Conservation (phyloP, 2,888 invertebrate species). For the Perizoma flavofasciatum region DNA sequence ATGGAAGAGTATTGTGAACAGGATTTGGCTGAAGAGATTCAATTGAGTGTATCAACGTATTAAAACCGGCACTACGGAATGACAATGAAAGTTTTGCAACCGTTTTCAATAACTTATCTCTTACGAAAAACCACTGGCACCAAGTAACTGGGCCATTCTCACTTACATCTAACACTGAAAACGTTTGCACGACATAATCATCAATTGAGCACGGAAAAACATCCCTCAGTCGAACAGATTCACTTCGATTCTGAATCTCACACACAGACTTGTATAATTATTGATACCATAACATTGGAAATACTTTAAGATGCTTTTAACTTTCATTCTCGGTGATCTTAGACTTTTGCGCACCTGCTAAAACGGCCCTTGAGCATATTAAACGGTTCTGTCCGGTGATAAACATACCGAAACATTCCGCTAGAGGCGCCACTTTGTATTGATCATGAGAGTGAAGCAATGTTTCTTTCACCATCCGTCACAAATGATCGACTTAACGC, state of each 20-base stretch:
- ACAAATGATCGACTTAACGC: no score
- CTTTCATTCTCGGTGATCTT: no score
- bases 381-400: no score
- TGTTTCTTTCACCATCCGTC: no score
- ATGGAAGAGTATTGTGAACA: constrained; percentile 67
- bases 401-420: no score
- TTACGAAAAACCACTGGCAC: not conserved
- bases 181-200: constrained; percentile 16
- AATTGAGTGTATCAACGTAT: constrained; percentile 42
- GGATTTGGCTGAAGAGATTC: constrained; percentile 50
- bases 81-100: constrained; percentile 2
- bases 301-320: no score
- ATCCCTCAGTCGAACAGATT: constrained; percentile 18
- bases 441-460: no score
- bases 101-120: constrained; percentile 14
- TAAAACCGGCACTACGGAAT: constrained; percentile 2
- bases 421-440: no score
- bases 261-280: not conserved
- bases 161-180: constrained; percentile 10
- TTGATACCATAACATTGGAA: no score
- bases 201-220: constrained; percentile 28
- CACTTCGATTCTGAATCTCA: constrained; percentile 21
- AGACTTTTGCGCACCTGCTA: no score
- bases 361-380: no score
- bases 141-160: not conserved